Conservation (phyloP, 2,113 vertebrate genomes). For the Leucosticte australis region DNA sequence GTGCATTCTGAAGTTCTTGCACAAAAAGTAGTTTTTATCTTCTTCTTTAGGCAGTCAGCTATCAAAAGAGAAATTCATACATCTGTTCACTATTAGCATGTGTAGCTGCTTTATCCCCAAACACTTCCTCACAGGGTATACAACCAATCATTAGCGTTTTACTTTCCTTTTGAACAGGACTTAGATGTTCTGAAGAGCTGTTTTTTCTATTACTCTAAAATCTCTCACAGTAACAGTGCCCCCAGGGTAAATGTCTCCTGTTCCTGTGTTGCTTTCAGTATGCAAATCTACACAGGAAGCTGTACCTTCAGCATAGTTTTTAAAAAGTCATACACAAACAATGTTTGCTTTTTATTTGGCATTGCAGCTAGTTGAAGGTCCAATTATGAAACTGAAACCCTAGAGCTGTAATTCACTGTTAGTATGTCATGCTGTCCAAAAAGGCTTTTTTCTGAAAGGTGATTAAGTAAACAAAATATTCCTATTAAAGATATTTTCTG, state of each 20-base stretch:
- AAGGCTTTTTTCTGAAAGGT: background rate
- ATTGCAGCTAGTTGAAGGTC: background rate
- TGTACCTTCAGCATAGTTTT: background rate
- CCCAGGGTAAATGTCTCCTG: background rate
- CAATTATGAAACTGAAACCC: background rate
- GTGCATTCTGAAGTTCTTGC: background rate
- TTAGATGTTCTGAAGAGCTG: background rate
- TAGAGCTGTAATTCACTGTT: background rate
- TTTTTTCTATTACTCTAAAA: background rate
- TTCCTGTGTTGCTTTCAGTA: background rate
- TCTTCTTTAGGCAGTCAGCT: background rate
- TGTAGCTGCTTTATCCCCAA: background rate
- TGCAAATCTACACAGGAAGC: background rate
- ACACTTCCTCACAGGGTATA: background rate
- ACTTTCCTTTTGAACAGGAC: background rate
- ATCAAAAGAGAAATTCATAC: background rate
- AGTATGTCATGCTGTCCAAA: background rate
- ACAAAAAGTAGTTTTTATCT: background rate
- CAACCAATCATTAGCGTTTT: background rate
- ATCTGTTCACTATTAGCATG: constrained; percentile 5
- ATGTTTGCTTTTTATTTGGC: background rate
- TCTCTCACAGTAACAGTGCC: background rate
- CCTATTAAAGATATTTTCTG: background rate
- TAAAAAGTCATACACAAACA: background rate
- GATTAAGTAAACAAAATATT: background rate